These are phyloP conservation scores for Drosophila paucipuncta DNA, from an alignment of 2,888 invertebrate species.

Conservation along the genomic window DNA sequence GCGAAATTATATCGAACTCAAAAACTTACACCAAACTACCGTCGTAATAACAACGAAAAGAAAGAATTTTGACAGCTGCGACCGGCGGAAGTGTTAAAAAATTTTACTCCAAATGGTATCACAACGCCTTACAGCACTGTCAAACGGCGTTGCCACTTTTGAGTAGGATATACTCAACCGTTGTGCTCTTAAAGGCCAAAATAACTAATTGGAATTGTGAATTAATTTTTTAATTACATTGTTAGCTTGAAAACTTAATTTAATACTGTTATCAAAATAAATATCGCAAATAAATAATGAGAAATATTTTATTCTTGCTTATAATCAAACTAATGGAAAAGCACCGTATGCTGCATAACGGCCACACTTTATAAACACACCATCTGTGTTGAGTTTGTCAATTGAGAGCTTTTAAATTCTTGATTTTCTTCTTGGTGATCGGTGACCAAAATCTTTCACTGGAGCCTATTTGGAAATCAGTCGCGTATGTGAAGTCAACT, in stretches of 20 bases:
- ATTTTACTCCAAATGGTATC: slow-evolving; percentile 35
- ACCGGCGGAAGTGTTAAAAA: slow-evolving; percentile 77
- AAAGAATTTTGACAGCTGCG: slow-evolving; percentile 83
- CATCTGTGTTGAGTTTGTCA: slow-evolving; percentile 43
- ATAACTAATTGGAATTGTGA: neutral
- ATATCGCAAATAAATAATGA: neutral
- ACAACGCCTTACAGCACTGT: slow-evolving; percentile 28
- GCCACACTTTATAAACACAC: slow-evolving; percentile 18
- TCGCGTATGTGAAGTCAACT: slow-evolving; percentile 62
- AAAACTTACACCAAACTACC: slow-evolving; percentile 85
- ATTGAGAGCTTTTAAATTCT: slow-evolving; percentile 56
- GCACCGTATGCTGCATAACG: slow-evolving; percentile 34
- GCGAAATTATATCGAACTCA: slow-evolving; percentile 56
- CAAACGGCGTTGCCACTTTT: neutral
- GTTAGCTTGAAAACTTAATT: neutral
- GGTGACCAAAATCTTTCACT: slow-evolving; percentile 37
- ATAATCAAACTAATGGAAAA: slow-evolving; percentile 3
- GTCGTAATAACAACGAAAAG: slow-evolving; percentile 84
- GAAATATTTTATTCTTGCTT: neutral
- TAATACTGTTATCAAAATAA: neutral
- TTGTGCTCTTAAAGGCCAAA: neutral
- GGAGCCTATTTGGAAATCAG: slow-evolving; percentile 59
- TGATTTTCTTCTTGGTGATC: slow-evolving; percentile 48
- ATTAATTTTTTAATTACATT: neutral
- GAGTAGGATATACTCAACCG: slow-evolving; percentile 17